phyloP scores from a whole-genome alignment of 2,797 vertebrate genomes.

The Odontamblyopus rebecca region DNA sequence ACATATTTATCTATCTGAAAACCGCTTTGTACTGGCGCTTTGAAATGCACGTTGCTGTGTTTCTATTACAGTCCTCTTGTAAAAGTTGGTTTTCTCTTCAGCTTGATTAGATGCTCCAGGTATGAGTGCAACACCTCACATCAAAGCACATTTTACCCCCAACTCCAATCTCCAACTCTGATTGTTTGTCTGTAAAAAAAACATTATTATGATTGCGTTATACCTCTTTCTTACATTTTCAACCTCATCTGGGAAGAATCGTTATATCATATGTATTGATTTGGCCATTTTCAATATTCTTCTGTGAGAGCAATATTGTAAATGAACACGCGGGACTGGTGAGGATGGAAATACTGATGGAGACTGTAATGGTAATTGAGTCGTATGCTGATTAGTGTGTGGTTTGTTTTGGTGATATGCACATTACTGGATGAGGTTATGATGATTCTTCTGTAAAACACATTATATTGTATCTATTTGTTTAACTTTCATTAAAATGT shows the following conservation, averaged over 20 bases:
- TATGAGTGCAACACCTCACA: slow-evolving; percentile 36
- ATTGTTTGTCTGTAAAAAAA: slow-evolving; percentile 33
- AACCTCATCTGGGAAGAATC: slow-evolving; percentile 45
- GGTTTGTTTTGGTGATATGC: slow-evolving; percentile 33
- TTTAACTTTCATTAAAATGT: slow-evolving; percentile 83
- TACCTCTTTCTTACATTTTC: slow-evolving; percentile 49
- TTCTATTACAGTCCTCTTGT: slow-evolving; percentile 55
- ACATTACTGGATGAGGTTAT: slow-evolving; percentile 63
- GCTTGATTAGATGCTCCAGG: slow-evolving; percentile 55
- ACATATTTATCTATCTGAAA: no score
- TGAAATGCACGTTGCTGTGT: slow-evolving; percentile 62
- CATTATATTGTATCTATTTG: slow-evolving; percentile 62
- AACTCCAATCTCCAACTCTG: slow-evolving; percentile 37
- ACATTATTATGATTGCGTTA: slow-evolving; percentile 40
- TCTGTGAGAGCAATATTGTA: slow-evolving; percentile 52
- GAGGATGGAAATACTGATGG: slow-evolving; percentile 53
- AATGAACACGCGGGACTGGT: slow-evolving; percentile 42
- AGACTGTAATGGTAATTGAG: slow-evolving; percentile 56
- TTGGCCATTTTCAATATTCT: slow-evolving; percentile 68
- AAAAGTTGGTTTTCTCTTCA: slow-evolving; percentile 50
- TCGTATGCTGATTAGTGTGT: slow-evolving; percentile 59
- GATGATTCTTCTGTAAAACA: slow-evolving; percentile 81
- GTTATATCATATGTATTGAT: slow-evolving; percentile 59
- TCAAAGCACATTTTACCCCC: slow-evolving; percentile 50
- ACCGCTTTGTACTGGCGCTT: background rate